Conservation (phyloP, 2,113 vertebrate species). For the Microcebus jonahi region DNA sequence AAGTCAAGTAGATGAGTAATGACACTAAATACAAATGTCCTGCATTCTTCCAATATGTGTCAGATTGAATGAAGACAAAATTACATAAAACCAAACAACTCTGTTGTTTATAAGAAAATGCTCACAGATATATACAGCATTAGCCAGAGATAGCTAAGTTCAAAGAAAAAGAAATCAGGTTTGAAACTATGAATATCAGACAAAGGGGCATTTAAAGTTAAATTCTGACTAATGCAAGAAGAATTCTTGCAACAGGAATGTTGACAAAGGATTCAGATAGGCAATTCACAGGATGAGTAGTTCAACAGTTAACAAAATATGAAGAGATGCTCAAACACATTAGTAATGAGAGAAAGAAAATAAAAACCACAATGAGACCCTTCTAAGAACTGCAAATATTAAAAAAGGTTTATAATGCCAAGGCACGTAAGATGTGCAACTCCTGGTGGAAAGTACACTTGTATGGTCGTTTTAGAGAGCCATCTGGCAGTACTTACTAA, state of each 20-base stretch:
- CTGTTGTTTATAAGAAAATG: neutral
- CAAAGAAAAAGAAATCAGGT: neutral
- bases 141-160: neutral
- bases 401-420: neutral
- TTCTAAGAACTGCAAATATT: neutral
- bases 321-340: neutral
- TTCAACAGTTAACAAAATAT: neutral
- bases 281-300: neutral
- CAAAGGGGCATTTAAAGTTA: neutral
- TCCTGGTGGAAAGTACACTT: neutral
- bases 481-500: neutral
- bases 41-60: neutral
- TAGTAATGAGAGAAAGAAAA: neutral
- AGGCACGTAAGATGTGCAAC: too few species aligned
- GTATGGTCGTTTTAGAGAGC: neutral
- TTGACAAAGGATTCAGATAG: neutral
- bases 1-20: neutral
- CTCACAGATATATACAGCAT: neutral
- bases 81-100: neutral
- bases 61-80: neutral
- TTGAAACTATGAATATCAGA: neutral
- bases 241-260: neutral
- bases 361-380: neutral
- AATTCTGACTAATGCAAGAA: neutral
- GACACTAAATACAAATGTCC: neutral